phyloP scores from a whole-genome alignment of 2,888 invertebrate genomes.

The Rhingia campestris region DNA sequence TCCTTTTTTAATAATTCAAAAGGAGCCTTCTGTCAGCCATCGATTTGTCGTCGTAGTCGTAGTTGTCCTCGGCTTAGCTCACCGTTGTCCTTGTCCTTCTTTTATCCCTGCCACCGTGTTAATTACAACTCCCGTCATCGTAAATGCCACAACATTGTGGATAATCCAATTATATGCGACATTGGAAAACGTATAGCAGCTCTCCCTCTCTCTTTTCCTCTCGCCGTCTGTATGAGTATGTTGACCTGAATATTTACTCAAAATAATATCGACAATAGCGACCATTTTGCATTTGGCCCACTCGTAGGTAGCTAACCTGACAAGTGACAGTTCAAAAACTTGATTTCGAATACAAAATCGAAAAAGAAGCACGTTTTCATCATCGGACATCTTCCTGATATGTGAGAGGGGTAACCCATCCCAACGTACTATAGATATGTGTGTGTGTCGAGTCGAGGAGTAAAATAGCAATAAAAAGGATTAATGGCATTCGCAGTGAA shows the following conservation, averaged over 20 bases:
- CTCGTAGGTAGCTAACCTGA: conserved; percentile 20
- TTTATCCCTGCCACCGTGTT: conserved; percentile 25
- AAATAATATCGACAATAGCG: conserved; percentile 38
- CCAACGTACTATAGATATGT: too few species aligned
- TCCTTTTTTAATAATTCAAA: conserved; percentile 6
- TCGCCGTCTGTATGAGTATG: neutral
- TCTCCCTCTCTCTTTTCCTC: too few species aligned
- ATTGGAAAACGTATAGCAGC: conserved; percentile 26
- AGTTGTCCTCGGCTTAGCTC: neutral
- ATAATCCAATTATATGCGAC: conserved; percentile 58
- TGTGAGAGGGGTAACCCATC: neutral
- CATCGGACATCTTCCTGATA: neutral
- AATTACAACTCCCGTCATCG: conserved; percentile 57
- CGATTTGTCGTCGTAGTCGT: neutral
- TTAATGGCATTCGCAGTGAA: conserved; percentile 40
- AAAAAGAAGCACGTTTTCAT: conserved; percentile 23
- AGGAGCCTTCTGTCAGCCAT: conserved; percentile 2
- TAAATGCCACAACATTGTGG: conserved; percentile 62
- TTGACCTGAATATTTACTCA: conserved; percentile 50
- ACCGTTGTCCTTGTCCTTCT: conserved; percentile 15
- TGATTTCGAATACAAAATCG: conserved; percentile 12
- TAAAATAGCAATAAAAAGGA: conserved; percentile 48
- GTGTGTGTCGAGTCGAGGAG: neutral
- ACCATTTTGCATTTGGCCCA: neutral
- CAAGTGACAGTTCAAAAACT: neutral